Base-by-base conservation (phyloP, 2,113 vertebrate genomes). In the Salvelinus alpinus region DNA sequence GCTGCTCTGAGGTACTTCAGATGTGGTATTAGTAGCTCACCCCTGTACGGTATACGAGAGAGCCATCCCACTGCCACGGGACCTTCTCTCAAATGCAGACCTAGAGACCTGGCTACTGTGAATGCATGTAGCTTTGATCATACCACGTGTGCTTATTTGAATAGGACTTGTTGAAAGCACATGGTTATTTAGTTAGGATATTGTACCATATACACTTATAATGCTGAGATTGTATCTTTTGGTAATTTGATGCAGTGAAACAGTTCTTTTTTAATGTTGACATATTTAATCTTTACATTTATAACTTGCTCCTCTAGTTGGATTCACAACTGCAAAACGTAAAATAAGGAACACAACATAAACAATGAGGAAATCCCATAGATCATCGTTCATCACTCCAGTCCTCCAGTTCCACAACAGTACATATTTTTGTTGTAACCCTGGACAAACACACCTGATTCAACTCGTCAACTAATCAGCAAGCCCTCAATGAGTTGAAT, bases 121-220 rank as follows among this genome's bases (percentile, higher is more conserved):
- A 65, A 25, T 65, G 11, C 12, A 24, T 27, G 65, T 31, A 16
- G 1, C 29, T 38, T 68, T 68, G 29, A 38, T n/a, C 7, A 7
- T 20, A 68, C 66, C 31, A 9, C 7, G 3, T 68, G 66, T 29
- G 29, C 8, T 6, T 68, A 11, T 66, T 31, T 20, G 29, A 31
- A 22, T 62, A 62, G 59, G 16, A 68, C 65, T 34, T 18, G 65
- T 68, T 34, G 5, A 68, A 68, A 38, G 65, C 65, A 68, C 66
- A 68, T 13, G 7, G 59, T 14, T 34, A 27, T 31, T 20, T 34
- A 31, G 29, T 68, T 25, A 11, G 29, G 66, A 68, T 34, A n/a
- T 68, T 68, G 31, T 68, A 9, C 14, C 5, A 34, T 9, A 66
- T 27, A 66, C 27, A 16, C 14, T 27, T 14, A 16, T 8, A 66